Evolutionary conservation across 2,888 invertebrate species (phyloP).

Genomic region (Argyra leucocephala): DNA sequence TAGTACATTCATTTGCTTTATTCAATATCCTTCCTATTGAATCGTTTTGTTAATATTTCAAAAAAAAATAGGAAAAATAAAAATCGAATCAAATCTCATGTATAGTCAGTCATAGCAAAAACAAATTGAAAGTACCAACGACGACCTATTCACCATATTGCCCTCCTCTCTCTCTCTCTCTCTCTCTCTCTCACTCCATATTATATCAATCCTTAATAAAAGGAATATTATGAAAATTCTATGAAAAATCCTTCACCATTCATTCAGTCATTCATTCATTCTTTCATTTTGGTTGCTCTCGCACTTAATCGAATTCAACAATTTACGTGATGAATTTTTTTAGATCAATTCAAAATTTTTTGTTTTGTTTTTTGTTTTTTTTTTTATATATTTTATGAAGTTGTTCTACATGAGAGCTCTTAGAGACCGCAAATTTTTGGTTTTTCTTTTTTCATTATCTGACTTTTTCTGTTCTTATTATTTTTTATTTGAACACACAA

Average conservation of each 20-base stretch:
- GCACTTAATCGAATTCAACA: neutral
- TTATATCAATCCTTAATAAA: no score
- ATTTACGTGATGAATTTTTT: neutral
- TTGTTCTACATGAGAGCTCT: neutral
- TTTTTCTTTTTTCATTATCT: no score
- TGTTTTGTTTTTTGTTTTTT: neutral
- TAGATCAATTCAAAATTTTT: neutral
- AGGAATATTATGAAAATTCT: no score
- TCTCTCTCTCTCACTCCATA: neutral
- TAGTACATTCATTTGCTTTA: neutral
- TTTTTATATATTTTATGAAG: neutral
- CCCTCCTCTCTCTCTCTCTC: neutral
- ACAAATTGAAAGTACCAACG: neutral
- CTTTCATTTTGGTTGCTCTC: neutral
- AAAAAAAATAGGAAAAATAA: neutral
- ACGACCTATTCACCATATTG: neutral
- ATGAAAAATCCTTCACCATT: no score
- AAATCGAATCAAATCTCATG: neutral
- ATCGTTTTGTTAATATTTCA: neutral
- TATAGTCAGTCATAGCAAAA: neutral
- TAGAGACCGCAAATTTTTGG: neutral
- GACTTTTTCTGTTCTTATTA: no score
- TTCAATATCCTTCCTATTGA: neutral
- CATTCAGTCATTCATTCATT: no score
- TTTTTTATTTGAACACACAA: no score